phyloP scores from a whole-genome alignment of 2,888 invertebrate genomes.

The Macaria notata region DNA sequence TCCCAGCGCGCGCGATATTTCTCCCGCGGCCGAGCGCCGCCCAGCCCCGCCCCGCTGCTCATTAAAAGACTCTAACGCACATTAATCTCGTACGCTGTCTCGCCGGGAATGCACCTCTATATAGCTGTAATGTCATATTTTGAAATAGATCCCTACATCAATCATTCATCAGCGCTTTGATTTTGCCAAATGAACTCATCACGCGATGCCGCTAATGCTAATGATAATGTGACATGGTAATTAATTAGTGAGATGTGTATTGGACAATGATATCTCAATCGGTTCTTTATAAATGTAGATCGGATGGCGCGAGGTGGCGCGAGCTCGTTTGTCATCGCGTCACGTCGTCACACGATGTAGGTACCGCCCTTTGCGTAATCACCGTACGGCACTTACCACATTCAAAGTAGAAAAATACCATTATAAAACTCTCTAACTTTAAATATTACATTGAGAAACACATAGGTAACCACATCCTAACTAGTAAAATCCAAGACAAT shows the following conservation, averaged over 20 bases:
- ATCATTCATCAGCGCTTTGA: slow-evolving; percentile 10
- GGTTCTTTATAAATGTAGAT: slow-evolving; percentile 14
- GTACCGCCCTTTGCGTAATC: slow-evolving; percentile 59
- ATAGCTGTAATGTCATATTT: slow-evolving; percentile 18
- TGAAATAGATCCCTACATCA: slow-evolving; percentile 11
- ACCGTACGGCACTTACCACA: too few relatives aligned
- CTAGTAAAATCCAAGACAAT: too few relatives aligned
- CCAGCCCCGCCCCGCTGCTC: slow-evolving; percentile 70
- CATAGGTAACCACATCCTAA: too few relatives aligned
- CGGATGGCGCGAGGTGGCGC: slow-evolving; percentile 6
- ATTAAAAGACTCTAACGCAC: slow-evolving; percentile 74
- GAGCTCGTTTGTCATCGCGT: slow-evolving; percentile 70
- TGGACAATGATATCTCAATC: slow-evolving; percentile 23
- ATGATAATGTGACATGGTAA: slow-evolving; percentile 13
- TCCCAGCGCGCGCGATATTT: slow-evolving; percentile 78
- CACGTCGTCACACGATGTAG: slow-evolving; percentile 64
- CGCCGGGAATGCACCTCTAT: slow-evolving; percentile 39
- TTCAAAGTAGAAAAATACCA: too few relatives aligned
- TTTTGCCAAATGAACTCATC: slow-evolving; percentile 18
- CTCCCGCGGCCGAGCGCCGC: slow-evolving; percentile 61
- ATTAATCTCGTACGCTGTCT: slow-evolving; percentile 64
- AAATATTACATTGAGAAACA: too few relatives aligned
- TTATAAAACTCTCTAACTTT: too few relatives aligned
- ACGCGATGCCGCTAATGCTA: slow-evolving; percentile 5
- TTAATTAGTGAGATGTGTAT: slow-evolving; percentile 15